These are phyloP conservation scores for Papilio polytes DNA, from an alignment of 1,140 invertebrate genomes.

Conservation along the genomic window DNA sequence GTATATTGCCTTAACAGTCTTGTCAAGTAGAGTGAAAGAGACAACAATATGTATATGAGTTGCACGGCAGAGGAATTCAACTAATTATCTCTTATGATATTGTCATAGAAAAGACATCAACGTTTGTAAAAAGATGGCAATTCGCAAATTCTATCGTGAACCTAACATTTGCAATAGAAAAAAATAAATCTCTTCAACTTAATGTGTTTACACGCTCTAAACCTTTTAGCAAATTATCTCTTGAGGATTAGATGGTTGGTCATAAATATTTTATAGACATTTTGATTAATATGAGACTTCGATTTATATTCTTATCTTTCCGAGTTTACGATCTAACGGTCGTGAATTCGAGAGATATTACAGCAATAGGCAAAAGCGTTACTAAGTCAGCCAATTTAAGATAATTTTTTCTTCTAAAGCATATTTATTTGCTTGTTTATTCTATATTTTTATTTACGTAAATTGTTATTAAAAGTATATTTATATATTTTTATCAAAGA, in stretches of 20 bases:
- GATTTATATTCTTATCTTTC: constrained; percentile 2
- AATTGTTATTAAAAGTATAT: neutral
- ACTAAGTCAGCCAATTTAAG: neutral
- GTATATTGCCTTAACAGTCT: too few species aligned
- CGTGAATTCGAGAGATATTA: neutral
- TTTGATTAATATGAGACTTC: constrained; percentile 3
- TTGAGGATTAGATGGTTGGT: neutral
- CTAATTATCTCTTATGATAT: neutral
- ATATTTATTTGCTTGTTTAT: too few species aligned
- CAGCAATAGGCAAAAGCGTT: neutral
- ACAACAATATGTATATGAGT: too few species aligned
- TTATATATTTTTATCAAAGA: neutral
- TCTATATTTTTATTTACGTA: neutral
- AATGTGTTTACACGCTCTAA: constrained; percentile 19
- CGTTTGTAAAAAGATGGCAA: neutral
- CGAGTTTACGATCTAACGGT: constrained; percentile 16
- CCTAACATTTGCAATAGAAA: neutral
- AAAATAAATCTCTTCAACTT: constrained; percentile 3
- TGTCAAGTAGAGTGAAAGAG: too few species aligned
- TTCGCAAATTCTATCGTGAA: neutral
- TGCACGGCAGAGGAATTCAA: too few species aligned
- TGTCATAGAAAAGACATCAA: neutral
- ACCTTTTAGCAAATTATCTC: constrained; percentile 24
- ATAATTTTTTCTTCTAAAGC: too few species aligned
- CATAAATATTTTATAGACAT: constrained; percentile 20